Conservation (phyloP, 1,140 invertebrate species). For the Lasioglossum baleicum region DNA sequence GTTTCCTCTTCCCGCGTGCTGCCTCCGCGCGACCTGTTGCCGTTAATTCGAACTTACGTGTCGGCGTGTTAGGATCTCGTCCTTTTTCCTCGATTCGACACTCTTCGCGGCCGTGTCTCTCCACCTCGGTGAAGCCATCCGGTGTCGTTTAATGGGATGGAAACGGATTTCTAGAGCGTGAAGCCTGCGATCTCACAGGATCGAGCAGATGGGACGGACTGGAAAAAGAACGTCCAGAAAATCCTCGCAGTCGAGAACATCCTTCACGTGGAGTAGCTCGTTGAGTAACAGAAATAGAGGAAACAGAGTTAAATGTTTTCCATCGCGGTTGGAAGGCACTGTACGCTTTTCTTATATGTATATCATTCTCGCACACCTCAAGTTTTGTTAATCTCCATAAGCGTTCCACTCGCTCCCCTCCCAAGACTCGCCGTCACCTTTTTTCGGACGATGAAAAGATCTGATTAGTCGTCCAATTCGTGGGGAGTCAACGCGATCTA, state of each 20-base stretch:
- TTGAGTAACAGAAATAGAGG: too few relatives aligned
- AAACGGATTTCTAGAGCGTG: not conserved
- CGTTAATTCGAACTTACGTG: conserved; percentile 68
- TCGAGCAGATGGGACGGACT: not conserved
- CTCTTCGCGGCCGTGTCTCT: not conserved
- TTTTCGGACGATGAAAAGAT: too few relatives aligned
- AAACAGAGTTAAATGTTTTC: too few relatives aligned
- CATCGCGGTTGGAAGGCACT: too few relatives aligned
- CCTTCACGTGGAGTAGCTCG: too few relatives aligned
- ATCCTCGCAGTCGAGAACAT: too few relatives aligned
- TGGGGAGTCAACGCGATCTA: not conserved
- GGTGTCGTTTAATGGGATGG: not conserved
- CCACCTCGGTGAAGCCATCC: not conserved
- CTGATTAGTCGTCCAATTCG: not conserved
- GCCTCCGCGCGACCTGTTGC: conserved; percentile 55
- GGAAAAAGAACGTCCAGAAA: not conserved
- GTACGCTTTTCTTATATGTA: too few relatives aligned
- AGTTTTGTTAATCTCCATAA: too few relatives aligned
- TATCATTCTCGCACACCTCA: too few relatives aligned
- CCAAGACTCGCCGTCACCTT: too few relatives aligned
- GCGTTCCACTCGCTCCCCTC: too few relatives aligned
- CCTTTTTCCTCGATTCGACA: conserved; percentile 8
- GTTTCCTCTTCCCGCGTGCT: conserved; percentile 20
- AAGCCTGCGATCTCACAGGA: not conserved
- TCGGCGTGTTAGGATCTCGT: conserved; percentile 51